A percentile compares a stretch with the other conserved stretches of the same genome.
Conservation (phyloP, 2,797 vertebrate genomes). For the Picus viridis region DNA sequence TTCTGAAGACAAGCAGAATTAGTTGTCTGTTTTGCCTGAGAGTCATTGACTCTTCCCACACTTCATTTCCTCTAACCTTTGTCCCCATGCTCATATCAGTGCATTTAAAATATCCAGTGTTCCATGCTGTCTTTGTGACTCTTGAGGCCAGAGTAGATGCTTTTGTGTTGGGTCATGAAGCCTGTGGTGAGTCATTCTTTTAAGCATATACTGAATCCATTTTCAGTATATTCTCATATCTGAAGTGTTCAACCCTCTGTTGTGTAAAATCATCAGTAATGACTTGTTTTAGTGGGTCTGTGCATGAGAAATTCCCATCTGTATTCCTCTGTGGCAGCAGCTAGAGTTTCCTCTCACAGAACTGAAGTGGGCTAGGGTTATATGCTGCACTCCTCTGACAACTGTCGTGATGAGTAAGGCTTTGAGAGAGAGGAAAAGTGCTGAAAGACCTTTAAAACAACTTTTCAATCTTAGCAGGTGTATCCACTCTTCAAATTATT, state of each 20-base stretch:
- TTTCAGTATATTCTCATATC: neutral
- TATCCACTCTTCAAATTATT: neutral
- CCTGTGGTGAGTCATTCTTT: conserved; percentile 50
- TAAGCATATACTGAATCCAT: neutral
- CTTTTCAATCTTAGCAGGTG: neutral
- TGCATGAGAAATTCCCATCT: conserved; percentile 12
- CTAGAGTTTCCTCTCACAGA: neutral
- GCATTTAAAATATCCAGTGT: conserved; percentile 51
- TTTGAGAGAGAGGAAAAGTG: neutral
- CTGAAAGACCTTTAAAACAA: neutral
- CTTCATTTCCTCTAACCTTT: conserved; percentile 68
- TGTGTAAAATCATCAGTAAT: neutral
- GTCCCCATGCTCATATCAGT: conserved; percentile 42
- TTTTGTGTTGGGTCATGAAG: conserved; percentile 62
- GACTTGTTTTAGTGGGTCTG: conserved; percentile 10
- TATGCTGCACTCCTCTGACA: neutral
- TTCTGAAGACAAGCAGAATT: neutral
- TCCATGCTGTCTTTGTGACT: conserved; percentile 47
- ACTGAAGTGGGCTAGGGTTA: neutral
- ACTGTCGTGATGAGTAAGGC: neutral
- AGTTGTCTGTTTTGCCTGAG: conserved; percentile 44
- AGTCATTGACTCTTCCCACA: conserved; percentile 61
- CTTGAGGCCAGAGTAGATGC: conserved; percentile 56
- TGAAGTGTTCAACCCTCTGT: conserved; percentile 26
- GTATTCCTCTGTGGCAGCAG: neutral